Conservation (phyloP, 2,113 vertebrate genomes). For the Hypocryptadius cinnamomeus region DNA sequence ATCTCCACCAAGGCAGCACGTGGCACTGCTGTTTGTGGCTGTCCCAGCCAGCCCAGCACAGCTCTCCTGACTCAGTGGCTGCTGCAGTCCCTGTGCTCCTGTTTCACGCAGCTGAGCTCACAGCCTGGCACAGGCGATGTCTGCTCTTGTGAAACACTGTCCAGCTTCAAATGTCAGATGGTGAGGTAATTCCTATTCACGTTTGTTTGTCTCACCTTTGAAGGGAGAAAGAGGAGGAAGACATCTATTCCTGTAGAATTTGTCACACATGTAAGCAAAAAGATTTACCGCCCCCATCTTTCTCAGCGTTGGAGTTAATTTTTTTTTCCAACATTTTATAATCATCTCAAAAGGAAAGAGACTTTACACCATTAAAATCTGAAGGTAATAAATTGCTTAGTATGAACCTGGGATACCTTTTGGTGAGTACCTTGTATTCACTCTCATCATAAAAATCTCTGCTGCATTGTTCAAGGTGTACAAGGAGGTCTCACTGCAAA, state of each 20-base stretch:
- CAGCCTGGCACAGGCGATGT: not conserved
- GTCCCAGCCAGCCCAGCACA: not conserved
- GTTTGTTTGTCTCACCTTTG: not conserved
- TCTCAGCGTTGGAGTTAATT: not conserved
- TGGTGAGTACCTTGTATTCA: not conserved
- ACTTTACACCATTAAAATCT: not conserved
- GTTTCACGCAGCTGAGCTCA: not conserved
- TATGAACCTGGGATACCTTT: not conserved
- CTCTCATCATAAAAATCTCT: not conserved
- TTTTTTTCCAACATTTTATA: not conserved
- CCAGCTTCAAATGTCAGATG: constrained; percentile 12
- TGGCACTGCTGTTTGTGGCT: not conserved
- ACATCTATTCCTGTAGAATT: not conserved
- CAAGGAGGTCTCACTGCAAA: not conserved
- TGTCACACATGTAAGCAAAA: not conserved
- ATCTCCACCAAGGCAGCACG: not conserved
- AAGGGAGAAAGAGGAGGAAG: not conserved
- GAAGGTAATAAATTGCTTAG: not conserved
- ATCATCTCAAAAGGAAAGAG: not conserved
- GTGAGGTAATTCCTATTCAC: not conserved
- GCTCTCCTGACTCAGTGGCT: not conserved
- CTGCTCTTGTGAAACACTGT: not conserved
- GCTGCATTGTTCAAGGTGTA: not conserved
- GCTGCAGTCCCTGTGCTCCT: not conserved
- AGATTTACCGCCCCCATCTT: not conserved